Evolutionary conservation across 2,797 vertebrate species (phyloP).

Genomic region (Cuculus canorus): DNA sequence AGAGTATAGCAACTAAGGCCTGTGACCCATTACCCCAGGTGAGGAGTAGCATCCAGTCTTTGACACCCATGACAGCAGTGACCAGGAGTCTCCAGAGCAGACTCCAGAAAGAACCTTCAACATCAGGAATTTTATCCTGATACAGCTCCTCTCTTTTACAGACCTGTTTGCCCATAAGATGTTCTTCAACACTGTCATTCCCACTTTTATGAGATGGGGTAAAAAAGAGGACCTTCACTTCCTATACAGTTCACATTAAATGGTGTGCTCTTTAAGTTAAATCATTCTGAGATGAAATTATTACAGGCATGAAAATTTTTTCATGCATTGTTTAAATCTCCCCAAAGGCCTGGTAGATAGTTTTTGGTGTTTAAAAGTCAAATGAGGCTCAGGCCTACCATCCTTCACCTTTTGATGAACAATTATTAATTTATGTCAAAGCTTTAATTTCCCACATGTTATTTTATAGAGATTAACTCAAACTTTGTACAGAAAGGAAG

Average conservation of each 20-base stretch:
- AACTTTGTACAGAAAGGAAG: background rate
- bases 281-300: background rate
- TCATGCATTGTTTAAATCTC: background rate
- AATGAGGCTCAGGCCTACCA: background rate
- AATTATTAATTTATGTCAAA: background rate
- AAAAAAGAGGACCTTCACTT: background rate
- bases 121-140: background rate
- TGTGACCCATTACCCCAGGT: background rate
- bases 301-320: background rate
- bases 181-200: background rate
- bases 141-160: rapidly evolving
- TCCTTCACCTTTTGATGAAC: background rate
- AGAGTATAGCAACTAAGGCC: background rate
- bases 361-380: background rate
- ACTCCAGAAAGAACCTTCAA: background rate
- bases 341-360: background rate
- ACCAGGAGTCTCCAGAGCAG: background rate
- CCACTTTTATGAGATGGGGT: background rate
- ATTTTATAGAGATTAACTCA: background rate
- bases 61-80: background rate
- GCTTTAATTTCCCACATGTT: background rate
- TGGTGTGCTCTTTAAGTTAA: background rate
- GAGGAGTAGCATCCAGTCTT: background rate
- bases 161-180: background rate
- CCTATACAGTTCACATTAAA: background rate